Evolutionary conservation across 1,140 invertebrate species (phyloP), one percentile per base, ranked within the genome.

Genomic region (Diplogasteroides magnus): DNA sequence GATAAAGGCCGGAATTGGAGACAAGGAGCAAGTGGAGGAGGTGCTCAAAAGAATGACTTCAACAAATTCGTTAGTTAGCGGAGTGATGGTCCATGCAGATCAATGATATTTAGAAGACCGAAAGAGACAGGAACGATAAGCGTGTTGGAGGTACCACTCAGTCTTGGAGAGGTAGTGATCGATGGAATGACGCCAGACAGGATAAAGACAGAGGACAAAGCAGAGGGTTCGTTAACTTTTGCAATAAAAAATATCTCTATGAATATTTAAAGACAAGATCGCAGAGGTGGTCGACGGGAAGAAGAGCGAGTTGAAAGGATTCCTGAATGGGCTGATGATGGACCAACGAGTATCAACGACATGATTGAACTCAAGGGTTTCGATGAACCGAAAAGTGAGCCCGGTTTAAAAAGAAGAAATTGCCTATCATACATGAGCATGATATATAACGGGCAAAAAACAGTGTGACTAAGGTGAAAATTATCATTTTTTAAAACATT

Each of bases 321-420:
- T 14, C 76, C 76, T 26, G 76, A 77, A 64, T 77, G 76, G 76
- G 68, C 77, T 26, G 72, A 74, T 2, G 76, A 77, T 26, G 76
- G 74, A 27, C 75, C 76, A 11, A 73, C 68, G 6, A 75, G 67
- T 19, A 74, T 74, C 31, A 67, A 70, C 29, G 76, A 77, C 26
- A 65, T 77, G 68, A 77, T 77, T 23, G 71, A 71, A 48, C 57
- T 77, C 29, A 64, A 61, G 25, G 76, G 76, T 19, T 77, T 77
- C 58, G 74, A 77, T 19, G 76, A 77, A 29, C 68, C 68, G 2
- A 63, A 65, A 31, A 70, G 68, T 37, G 67, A 61, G 0, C 6
- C 61, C 1, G 2, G n/a, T 65, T 71, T n/a, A 28, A 72, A 60
- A 72, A 61, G 59, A 29, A 6, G 62, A 67, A 31, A 55, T 25